Percentiles rank a stretch among this genome's conserved stretches.
Evolutionary conservation across 2,797 vertebrate genomes (phyloP).

Genomic region (Sphaeramia orbicularis): DNA sequence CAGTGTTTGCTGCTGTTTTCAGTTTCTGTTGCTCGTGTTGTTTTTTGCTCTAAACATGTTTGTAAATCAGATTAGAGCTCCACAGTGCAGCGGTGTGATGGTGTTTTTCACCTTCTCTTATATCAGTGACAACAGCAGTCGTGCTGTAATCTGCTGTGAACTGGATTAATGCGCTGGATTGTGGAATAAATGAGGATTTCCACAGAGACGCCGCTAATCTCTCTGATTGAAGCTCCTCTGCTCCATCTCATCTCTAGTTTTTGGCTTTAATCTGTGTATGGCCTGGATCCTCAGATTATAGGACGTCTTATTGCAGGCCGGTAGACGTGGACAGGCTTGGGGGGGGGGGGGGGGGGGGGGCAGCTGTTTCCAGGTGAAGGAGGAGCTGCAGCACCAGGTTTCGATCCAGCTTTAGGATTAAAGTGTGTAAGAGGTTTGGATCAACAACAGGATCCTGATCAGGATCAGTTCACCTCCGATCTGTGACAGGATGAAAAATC

Average conservation of each 20-base stretch:
- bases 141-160: conserved; percentile 85
- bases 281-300: conserved; percentile 95
- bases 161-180: conserved; percentile 86
- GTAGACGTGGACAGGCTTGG: conserved; percentile 77
- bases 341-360: conserved; percentile 62
- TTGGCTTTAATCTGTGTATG: conserved; percentile 95
- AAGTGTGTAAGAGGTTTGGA: conserved; percentile 27
- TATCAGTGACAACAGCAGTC: conserved; percentile 82
- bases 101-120: conserved; percentile 69
- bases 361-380: conserved; percentile 78
- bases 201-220: conserved; percentile 62
- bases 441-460: conserved; percentile 23
- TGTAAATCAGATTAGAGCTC: background rate
- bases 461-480: conserved; percentile 50
- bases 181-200: conserved; percentile 92
- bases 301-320: conserved; percentile 87
- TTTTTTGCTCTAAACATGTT: too few relatives aligned
- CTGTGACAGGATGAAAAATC: conserved; percentile 31
- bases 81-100: conserved; percentile 1
- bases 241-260: conserved; percentile 78
- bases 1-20: too few relatives aligned
- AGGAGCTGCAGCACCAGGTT: conserved; percentile 10
- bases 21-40: too few relatives aligned
- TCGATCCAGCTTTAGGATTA: background rate
- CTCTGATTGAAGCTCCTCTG: conserved; percentile 57